Percentiles rank a stretch among this genome's conserved stretches.
These are phyloP conservation scores for Nezara viridula DNA, from an alignment of 2,888 invertebrate genomes.

Conservation along the genomic window DNA sequence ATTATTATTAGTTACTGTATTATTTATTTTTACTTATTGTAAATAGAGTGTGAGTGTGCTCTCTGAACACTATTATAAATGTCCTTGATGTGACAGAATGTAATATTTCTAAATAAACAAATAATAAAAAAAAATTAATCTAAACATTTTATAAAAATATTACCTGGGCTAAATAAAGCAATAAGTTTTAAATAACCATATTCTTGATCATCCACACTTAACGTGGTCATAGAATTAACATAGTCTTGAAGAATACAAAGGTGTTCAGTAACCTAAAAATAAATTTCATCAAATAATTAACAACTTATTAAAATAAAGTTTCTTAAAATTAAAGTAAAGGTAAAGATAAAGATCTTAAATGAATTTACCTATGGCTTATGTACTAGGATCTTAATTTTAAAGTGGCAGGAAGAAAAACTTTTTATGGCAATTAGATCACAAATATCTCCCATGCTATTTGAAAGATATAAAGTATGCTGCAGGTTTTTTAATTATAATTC, in stretches of 20 bases:
- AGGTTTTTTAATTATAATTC: neutral
- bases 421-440: too few relatives aligned
- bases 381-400: neutral
- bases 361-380: neutral
- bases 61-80: too few relatives aligned
- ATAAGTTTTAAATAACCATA: conserved; percentile 90
- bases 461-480: neutral
- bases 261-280: conserved; percentile 78
- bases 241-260: conserved; percentile 88
- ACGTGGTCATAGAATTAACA: conserved; percentile 79
- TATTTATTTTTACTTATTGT: too few relatives aligned
- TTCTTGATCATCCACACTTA: conserved; percentile 86
- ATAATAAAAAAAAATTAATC: too few relatives aligned
- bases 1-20: too few relatives aligned
- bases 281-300: neutral
- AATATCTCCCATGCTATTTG: neutral
- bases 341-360: neutral
- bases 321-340: neutral
- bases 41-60: too few relatives aligned
- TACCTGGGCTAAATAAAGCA: conserved; percentile 85
- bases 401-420: neutral
- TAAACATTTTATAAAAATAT: conserved; percentile 59
- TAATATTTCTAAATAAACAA: too few relatives aligned
- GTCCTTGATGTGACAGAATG: too few relatives aligned
- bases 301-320: neutral